Percentiles rank a stretch among this genome's conserved stretches.
phyloP scores from a whole-genome alignment of 2,113 vertebrate genomes.

The Quiscalus mexicanus region DNA sequence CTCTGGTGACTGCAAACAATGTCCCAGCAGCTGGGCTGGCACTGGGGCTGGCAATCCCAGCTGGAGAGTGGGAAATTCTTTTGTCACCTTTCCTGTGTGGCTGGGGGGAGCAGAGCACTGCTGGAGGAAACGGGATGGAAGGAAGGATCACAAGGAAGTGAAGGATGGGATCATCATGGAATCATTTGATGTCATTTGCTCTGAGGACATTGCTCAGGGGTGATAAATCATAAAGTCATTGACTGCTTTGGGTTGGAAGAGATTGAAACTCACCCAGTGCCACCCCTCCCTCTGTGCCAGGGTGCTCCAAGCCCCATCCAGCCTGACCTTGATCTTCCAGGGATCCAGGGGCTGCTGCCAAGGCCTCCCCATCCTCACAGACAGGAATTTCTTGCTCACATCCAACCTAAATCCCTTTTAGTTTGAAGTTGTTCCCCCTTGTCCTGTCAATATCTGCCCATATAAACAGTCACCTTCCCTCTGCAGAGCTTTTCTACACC shows the following conservation, averaged over 20 bases:
- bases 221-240: background rate
- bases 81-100: background rate
- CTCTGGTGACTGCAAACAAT: background rate
- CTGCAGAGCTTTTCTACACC: fast-evolving
- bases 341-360: background rate
- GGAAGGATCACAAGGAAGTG: background rate
- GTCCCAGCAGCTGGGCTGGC: background rate
- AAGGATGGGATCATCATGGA: background rate
- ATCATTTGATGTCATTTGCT: no score
- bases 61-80: fast-evolving
- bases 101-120: background rate
- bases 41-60: fast-evolving
- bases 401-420: background rate
- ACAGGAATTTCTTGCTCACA: background rate
- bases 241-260: background rate
- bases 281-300: background rate
- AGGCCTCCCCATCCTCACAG: background rate
- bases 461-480: background rate
- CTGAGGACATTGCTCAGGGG: background rate
- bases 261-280: background rate
- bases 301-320: background rate
- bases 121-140: background rate
- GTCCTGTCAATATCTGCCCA: background rate
- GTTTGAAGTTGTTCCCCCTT: background rate
- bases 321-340: background rate